A percentile compares a stretch with the other conserved stretches of the same genome.
Conservation (phyloP, 2,113 vertebrate species). For the Bubo blakistoni region DNA sequence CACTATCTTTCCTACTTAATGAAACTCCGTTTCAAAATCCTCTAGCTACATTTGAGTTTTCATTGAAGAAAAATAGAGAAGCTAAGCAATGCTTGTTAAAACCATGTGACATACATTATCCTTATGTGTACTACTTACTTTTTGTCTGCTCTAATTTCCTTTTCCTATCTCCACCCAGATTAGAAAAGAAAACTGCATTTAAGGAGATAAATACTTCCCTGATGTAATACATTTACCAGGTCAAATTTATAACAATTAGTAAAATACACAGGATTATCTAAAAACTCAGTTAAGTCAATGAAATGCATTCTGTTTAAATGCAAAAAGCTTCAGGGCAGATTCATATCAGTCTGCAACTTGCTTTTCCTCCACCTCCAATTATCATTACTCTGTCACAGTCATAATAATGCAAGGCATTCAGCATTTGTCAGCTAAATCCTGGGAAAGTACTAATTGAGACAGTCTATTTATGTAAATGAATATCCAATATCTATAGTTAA, state of each 20-base stretch:
- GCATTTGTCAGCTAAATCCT: background rate
- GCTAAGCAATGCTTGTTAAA: background rate
- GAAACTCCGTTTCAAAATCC: background rate
- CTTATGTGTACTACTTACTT: background rate
- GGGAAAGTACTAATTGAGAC: background rate
- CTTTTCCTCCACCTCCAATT: background rate
- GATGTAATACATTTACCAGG: background rate
- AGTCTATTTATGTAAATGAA: background rate
- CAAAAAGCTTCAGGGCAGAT: background rate
- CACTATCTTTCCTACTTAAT: background rate
- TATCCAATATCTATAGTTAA: background rate
- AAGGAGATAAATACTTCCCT: background rate
- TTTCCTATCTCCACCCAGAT: background rate
- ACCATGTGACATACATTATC: background rate
- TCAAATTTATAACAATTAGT: constrained; percentile 9
- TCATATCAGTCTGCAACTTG: background rate
- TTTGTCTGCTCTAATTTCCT: constrained; percentile 12
- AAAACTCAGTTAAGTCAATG: background rate
- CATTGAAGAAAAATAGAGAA: background rate
- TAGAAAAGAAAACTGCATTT: background rate
- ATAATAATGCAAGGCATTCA: background rate
- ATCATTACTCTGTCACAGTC: background rate
- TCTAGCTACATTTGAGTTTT: background rate
- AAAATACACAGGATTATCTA: constrained; percentile 11
- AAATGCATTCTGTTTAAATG: background rate